These are phyloP conservation scores for Vanessa atalanta DNA, from an alignment of 1,140 invertebrate genomes.

Conservation along the genomic window DNA sequence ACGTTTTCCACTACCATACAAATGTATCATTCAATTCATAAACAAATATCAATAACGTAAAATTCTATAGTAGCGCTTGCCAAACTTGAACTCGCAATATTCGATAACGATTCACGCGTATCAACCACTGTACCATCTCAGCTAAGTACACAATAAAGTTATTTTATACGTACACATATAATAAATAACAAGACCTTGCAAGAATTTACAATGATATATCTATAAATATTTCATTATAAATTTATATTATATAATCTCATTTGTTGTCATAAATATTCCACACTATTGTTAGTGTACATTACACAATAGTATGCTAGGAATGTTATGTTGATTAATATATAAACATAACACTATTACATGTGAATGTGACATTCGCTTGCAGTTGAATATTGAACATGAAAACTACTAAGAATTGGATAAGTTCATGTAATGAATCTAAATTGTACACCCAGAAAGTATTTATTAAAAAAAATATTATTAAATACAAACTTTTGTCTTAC, in stretches of 20 bases:
- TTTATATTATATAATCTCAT: conserved; percentile 9
- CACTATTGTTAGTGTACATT: not conserved
- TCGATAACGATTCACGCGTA: no score
- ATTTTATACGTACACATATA: not conserved
- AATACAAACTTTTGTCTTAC: not conserved
- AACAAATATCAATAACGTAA: no score
- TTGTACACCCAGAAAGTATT: no score
- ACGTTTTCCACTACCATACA: no score
- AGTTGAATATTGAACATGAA: not conserved
- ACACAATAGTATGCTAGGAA: not conserved
- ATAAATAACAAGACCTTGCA: not conserved
- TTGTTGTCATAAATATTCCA: conserved; percentile 11
- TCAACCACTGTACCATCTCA: no score
- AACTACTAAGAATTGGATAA: no score
- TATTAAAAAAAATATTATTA: no score
- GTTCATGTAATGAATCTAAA: no score
- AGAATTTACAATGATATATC: not conserved
- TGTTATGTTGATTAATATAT: not conserved
- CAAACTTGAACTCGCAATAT: no score
- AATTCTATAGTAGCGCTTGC: no score
- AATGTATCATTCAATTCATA: no score
- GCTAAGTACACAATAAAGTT: not conserved
- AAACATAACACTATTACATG: not conserved
- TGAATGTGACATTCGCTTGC: not conserved
- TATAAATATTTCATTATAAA: not conserved